A percentile compares a stretch with the other conserved stretches of the same genome.
phyloP scores from a whole-genome alignment of 1,140 invertebrate species.

The Bombus waltoni region DNA sequence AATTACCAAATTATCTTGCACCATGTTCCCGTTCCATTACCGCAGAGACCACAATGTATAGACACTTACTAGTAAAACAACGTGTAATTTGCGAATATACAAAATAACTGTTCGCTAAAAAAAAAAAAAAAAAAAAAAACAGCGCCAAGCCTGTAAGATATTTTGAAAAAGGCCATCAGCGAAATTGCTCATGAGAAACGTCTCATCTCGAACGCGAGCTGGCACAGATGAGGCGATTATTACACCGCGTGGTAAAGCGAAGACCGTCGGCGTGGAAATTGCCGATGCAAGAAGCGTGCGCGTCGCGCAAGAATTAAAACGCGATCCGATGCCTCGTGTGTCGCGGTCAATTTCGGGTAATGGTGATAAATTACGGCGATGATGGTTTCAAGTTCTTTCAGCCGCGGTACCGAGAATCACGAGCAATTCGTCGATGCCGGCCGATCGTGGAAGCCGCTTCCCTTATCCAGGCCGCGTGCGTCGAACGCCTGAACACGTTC shows the following conservation, averaged over 20 bases:
- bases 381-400: conserved; percentile 9
- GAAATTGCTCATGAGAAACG: background rate
- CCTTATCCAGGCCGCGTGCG: too few species aligned
- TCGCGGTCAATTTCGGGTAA: conserved; percentile 26
- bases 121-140: background rate
- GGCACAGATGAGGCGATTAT: background rate
- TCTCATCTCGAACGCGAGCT: too few species aligned
- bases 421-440: conserved; percentile 22
- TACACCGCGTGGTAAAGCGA: background rate
- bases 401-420: conserved; percentile 16
- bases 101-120: background rate
- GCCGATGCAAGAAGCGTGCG: background rate
- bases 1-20: background rate
- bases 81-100: background rate
- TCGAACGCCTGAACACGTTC: conserved; percentile 23
- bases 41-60: too few species aligned
- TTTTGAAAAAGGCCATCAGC: background rate
- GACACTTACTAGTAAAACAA: background rate
- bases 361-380: conserved; percentile 14
- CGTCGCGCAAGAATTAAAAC: conserved; percentile 1
- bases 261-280: background rate
- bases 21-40: background rate
- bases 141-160: background rate
- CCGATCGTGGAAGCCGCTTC: too few species aligned
- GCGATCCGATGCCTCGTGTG: background rate